Conservation (phyloP, 2,888 invertebrate species). For the Agriopis aurantiaria region DNA sequence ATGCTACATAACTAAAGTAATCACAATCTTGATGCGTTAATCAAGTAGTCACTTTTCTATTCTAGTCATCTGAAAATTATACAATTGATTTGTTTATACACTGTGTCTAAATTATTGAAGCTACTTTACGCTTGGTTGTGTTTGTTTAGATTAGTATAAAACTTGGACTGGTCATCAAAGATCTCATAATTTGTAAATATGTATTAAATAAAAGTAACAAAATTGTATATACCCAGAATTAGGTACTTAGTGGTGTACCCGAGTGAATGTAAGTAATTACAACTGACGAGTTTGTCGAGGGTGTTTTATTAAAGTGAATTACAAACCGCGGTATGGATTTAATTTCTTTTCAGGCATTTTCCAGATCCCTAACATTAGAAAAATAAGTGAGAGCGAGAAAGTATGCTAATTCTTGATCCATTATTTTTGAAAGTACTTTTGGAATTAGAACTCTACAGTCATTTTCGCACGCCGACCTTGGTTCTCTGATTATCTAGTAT, state of each 20-base stretch:
- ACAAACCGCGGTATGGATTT: conserved; percentile 59
- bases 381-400: too few species aligned
- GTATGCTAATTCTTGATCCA: background rate
- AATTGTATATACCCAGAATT: conserved; percentile 68
- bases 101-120: background rate
- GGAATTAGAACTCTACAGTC: too few species aligned
- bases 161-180: conserved; percentile 50
- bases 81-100: background rate
- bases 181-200: conserved; percentile 62
- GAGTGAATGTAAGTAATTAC: conserved; percentile 69
- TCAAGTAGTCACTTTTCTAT: background rate
- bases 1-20: background rate
- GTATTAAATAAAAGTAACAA: conserved; percentile 59
- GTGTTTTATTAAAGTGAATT: conserved; percentile 84
- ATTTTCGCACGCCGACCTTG: too few species aligned
- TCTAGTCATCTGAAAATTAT: conserved; percentile 3
- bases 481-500: too few species aligned
- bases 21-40: background rate
- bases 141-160: conserved; percentile 38
- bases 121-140: conserved; percentile 1
- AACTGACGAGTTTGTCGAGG: conserved; percentile 76
- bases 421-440: too few species aligned
- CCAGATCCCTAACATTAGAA: background rate
- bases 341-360: conserved; percentile 8
- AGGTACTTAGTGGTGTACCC: conserved; percentile 69